A percentile compares a stretch with the other conserved stretches of the same genome.
These are phyloP conservation scores for Caenorhabditis doughertyi DNA, from an alignment of 2,888 invertebrate genomes.

Conservation along the genomic window DNA sequence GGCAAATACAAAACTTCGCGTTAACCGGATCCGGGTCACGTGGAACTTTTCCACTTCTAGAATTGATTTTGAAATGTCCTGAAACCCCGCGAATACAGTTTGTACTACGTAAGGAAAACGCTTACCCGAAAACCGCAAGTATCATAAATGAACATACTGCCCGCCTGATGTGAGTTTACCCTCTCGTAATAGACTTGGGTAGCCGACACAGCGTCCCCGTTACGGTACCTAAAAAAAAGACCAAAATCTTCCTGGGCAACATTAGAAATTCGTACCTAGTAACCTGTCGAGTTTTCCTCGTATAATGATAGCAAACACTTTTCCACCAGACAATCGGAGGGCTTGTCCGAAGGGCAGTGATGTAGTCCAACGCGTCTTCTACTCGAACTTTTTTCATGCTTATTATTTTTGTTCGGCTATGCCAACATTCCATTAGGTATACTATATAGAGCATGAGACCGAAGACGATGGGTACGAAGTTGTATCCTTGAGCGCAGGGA, in stretches of 20 bases:
- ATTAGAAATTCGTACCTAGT: constrained; percentile 65
- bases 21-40: constrained; percentile 64
- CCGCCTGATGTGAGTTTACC: constrained; percentile 89
- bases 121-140: constrained; percentile 86
- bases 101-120: not conserved
- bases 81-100: constrained; percentile 8
- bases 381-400: constrained; percentile 86
- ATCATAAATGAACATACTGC: constrained; percentile 89
- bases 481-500: constrained; percentile 90
- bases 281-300: constrained; percentile 87
- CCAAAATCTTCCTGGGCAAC: no score
- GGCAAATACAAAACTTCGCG: constrained; percentile 88
- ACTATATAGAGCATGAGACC: constrained; percentile 89
- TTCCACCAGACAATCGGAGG: constrained; percentile 92
- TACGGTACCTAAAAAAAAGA: constrained; percentile 84
- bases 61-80: constrained; percentile 70
- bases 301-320: constrained; percentile 91
- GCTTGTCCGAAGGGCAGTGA: constrained; percentile 87
- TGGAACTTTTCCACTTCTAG: constrained; percentile 62
- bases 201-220: constrained; percentile 90
- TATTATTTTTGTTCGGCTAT: constrained; percentile 89
- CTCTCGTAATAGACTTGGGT: constrained; percentile 91
- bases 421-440: constrained; percentile 91
- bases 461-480: constrained; percentile 90
- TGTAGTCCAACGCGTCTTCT: constrained; percentile 87